Evolutionary conservation across 2,797 vertebrate genomes (phyloP), one percentile per base, ranked within the genome.

Genomic region (Crenuchus spilurus): DNA sequence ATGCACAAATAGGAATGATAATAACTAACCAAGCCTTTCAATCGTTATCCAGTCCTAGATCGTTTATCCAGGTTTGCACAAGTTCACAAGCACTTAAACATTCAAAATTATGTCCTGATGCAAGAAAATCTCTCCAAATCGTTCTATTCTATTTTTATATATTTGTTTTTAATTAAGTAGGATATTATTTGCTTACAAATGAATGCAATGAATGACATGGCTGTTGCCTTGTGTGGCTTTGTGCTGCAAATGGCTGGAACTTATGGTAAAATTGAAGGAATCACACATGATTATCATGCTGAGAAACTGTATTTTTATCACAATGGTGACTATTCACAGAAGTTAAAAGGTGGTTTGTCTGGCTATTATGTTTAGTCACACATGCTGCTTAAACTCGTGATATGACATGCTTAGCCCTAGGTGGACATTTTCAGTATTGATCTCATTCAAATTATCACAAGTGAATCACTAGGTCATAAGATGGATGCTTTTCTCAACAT

Each of bases 51-150:
- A 33, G 52, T 63, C 61, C 46, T 78, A 70, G 71, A 78, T 78
- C 75, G 73, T 78, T 76, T 78, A 64, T 72, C 65, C 75, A 75
- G 16, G 64, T 70, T 78, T 64, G 72, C n/a, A 42, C 71, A 77
- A 78, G 72, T 75, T 76, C 74, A 66, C 69, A 73, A 52, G 54
- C 79, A 62, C 71, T 70, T 72, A 71, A 46, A 20, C 24, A 46
- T n/a, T 64, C 10, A 72, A 74, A 74, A 69, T 73, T 13, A 44
- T 55, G 35, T 78, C 73, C 68, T 71, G 52, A 70, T 73, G 30
- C 16, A 70, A 68, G 44, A n/a, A 44, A 65, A 24, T 74, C 55
- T 76, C 46, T 33, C 42, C 37, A 37, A 20, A 79, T 22, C 22
- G 66, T 52, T 66, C 44, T 18, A 22, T 70, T 55, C 72, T 70